Base-by-base conservation (phyloP, 2,888 invertebrate genomes). In the Steromphala cineraria region DNA sequence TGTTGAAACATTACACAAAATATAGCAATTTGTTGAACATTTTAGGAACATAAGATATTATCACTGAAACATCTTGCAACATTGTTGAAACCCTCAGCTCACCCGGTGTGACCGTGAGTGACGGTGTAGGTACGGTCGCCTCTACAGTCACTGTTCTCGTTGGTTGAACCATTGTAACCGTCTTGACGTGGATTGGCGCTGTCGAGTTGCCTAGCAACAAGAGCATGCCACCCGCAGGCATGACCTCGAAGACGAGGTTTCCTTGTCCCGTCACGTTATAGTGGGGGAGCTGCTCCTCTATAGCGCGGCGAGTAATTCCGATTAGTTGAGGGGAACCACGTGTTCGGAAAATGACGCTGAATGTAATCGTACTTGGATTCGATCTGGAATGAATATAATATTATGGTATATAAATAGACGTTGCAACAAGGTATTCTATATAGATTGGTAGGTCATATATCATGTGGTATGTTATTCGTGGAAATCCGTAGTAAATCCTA, bases 141-240 rank as follows among this genome's bases (percentile, higher is more conserved):
- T 40, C 19, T 7, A 71, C 71, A 40, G 71, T 71, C 19, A 71
- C 71, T 1, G 71, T 71, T 40, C 19, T 31, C 13, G 71, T 36
- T n/a, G 71, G 67, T 4, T 67, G 71, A 40, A 77, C 7, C 31
- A 36, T 15, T 2, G 77, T 55, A 4, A 53, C 55, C 31, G 67
- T 67, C 13, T 78, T 67, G 8, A 40, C n/a, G 4, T 80, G 56
- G 21, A 78, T 71, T 40, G 79, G 56, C n/a, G 56, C 31, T 17
- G 75, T 77, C 21, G 55, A 52, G 67, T 79, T 81, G 36, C 67
- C 40, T 28, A 83, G 74, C 76, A 83, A 76, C 19, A 83, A 76
- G 46, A 79, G 46, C 46, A 83, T 56, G 3, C 81, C 81, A 2
- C 81, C 83, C 19, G 81, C 76, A 15, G 81, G 79, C 28, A 83